Evolutionary conservation across 2,888 invertebrate species (phyloP).

Genomic region (Disparrhopalites patrizii): DNA sequence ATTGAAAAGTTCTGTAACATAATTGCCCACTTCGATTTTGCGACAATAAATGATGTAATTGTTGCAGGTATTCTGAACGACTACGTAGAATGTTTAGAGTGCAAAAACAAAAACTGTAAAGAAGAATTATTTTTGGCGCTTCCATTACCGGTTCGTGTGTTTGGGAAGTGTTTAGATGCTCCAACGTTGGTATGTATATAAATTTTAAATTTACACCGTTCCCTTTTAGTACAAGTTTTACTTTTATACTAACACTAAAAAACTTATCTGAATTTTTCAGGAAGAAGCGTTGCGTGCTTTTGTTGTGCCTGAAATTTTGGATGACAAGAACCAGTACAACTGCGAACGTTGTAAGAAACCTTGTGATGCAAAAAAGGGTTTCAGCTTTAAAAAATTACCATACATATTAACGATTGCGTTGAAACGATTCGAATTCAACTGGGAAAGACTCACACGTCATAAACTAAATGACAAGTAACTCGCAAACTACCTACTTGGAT

Average conservation of each 20-base stretch:
- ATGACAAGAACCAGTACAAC: constrained; percentile 79
- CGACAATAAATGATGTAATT: not conserved
- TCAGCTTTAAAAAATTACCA: constrained; percentile 80
- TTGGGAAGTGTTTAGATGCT: constrained; percentile 55
- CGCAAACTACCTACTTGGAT: constrained; percentile 3
- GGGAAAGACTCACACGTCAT: constrained; percentile 73
- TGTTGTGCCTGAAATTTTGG: constrained; percentile 75
- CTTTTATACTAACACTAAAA: not conserved
- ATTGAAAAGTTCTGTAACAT: not conserved
- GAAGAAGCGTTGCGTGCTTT: constrained; percentile 79
- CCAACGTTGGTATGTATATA: constrained; percentile 62
- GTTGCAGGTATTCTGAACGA: constrained; percentile 69
- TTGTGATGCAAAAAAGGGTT: constrained; percentile 83
- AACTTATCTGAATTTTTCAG: constrained; percentile 51
- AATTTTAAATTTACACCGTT: not conserved
- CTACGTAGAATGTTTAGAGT: constrained; percentile 83
- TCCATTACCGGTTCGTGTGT: constrained; percentile 77
- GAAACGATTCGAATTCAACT: constrained; percentile 86
- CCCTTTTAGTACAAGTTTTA: not conserved
- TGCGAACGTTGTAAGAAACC: constrained; percentile 82
- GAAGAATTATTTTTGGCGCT: constrained; percentile 81
- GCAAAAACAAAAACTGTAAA: constrained; percentile 74
- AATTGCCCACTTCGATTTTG: not conserved
- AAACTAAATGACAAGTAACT: constrained; percentile 79
- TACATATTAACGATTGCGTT: constrained; percentile 80